Conservation (phyloP, 2,113 vertebrate genomes). For the Podocnemis expansa region DNA sequence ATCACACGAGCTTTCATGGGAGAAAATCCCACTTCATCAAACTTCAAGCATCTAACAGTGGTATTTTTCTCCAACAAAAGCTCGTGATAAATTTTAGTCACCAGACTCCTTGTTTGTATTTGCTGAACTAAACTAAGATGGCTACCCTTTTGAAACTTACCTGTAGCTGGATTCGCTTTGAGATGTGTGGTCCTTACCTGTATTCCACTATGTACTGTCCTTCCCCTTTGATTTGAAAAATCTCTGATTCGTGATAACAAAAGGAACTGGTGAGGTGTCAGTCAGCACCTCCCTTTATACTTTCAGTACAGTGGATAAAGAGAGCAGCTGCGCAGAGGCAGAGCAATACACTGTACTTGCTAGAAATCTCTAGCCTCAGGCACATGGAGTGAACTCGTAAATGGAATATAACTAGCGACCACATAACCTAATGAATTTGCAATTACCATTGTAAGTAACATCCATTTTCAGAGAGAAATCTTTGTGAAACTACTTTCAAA, state of each 20-base stretch:
- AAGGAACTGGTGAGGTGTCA: background rate
- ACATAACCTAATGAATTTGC: background rate
- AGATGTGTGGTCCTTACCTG: background rate
- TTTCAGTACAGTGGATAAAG: background rate
- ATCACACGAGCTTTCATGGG: too few species aligned
- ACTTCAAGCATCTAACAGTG: too few species aligned
- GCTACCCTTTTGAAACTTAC: too few species aligned
- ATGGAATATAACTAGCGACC: too few species aligned
- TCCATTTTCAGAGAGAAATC: background rate
- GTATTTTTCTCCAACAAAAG: too few species aligned
- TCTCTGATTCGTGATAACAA: background rate
- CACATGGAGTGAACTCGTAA: background rate
- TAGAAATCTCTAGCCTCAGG: background rate
- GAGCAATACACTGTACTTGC: background rate
- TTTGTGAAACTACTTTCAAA: background rate
- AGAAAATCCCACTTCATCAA: too few species aligned
- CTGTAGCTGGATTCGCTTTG: background rate
- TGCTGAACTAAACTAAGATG: too few species aligned
- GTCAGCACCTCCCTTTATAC: background rate
- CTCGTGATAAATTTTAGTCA: too few species aligned
- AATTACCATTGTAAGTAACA: background rate
- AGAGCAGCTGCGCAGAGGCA: background rate
- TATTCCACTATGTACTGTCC: background rate
- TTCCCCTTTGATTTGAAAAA: background rate
- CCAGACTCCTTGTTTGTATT: too few species aligned